phyloP scores from a whole-genome alignment of 92 coral and sea anemone species.

The Actinostola sp. region DNA sequence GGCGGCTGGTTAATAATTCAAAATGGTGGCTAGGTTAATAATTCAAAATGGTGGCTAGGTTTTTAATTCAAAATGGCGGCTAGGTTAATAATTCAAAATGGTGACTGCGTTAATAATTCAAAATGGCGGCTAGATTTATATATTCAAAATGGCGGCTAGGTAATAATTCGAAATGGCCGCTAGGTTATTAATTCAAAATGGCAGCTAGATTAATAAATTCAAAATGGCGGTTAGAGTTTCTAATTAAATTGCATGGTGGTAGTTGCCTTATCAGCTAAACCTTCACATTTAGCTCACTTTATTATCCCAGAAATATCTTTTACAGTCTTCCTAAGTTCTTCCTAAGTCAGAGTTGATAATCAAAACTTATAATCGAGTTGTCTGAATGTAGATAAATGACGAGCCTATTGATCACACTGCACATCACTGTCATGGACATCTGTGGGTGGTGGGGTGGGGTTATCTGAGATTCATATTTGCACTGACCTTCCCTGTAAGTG shows the following conservation, averaged over 20 bases:
- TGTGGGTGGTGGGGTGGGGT: constrained; percentile 27
- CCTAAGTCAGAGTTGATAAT: constrained; percentile 12
- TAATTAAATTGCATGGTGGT: constrained; percentile 15
- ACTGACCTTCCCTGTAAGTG: constrained; percentile 19
- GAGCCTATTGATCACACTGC: constrained; percentile 27
- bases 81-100: background rate
- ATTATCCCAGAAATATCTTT: constrained; percentile 13
- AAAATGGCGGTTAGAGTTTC: constrained; percentile 1
- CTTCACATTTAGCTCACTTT: constrained; percentile 10
- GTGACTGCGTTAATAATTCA: background rate
- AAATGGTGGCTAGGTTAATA: background rate
- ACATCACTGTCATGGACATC: constrained; percentile 25
- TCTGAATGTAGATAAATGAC: constrained; percentile 12
- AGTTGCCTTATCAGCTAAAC: constrained; percentile 17
- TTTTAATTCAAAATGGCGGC: background rate
- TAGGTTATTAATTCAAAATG: constrained; percentile 1
- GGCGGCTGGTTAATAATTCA: too few relatives aligned
- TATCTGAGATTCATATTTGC: constrained; percentile 7
- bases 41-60: background rate
- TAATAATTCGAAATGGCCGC: constrained; percentile 4
- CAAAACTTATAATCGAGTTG: constrained; percentile 4
- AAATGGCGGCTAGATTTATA: background rate
- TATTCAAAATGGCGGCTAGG: constrained; percentile 4
- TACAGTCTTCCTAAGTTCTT: constrained; percentile 7
- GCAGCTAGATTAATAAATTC: constrained; percentile 3